A percentile compares a stretch with the other conserved stretches of the same genome.
These are phyloP conservation scores for Papilio machaon DNA, from an alignment of 1,140 invertebrate species.

Conservation along the genomic window DNA sequence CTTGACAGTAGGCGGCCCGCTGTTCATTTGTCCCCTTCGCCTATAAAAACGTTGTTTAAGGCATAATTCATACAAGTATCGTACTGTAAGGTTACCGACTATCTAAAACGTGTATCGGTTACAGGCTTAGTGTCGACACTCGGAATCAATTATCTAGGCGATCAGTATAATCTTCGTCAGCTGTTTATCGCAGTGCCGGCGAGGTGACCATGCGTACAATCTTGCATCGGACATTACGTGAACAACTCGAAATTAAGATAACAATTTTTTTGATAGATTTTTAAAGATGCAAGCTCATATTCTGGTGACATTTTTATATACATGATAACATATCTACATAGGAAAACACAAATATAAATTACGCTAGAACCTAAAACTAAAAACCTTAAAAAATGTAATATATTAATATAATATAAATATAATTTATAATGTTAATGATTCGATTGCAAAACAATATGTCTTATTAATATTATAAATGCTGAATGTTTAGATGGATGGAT, in stretches of 20 bases:
- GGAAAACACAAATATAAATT: too few relatives aligned
- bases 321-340: too few relatives aligned
- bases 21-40: not conserved
- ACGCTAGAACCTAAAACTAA: too few relatives aligned
- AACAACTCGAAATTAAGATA: not conserved
- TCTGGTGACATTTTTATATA: too few relatives aligned
- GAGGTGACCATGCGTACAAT: slow-evolving; percentile 5
- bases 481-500: too few relatives aligned
- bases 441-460: too few relatives aligned
- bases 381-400: too few relatives aligned
- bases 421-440: too few relatives aligned
- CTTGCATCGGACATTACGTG: not conserved
- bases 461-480: too few relatives aligned
- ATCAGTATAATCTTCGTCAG: slow-evolving; percentile 43
- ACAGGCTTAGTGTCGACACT: slow-evolving; percentile 35
- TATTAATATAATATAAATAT: too few relatives aligned
- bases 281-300: too few relatives aligned
- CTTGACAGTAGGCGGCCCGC: not conserved
- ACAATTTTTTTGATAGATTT: not conserved
- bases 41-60: not conserved
- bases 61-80: not conserved
- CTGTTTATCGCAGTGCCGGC: slow-evolving; percentile 41
- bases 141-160: slow-evolving; percentile 37
- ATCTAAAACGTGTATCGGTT: slow-evolving; percentile 32
- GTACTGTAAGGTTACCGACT: slow-evolving; percentile 6